A percentile compares a stretch with the other conserved stretches of the same genome.
Evolutionary conservation across 2,113 vertebrate genomes (phyloP).

Genomic region (Semicossyphus pulcher): DNA sequence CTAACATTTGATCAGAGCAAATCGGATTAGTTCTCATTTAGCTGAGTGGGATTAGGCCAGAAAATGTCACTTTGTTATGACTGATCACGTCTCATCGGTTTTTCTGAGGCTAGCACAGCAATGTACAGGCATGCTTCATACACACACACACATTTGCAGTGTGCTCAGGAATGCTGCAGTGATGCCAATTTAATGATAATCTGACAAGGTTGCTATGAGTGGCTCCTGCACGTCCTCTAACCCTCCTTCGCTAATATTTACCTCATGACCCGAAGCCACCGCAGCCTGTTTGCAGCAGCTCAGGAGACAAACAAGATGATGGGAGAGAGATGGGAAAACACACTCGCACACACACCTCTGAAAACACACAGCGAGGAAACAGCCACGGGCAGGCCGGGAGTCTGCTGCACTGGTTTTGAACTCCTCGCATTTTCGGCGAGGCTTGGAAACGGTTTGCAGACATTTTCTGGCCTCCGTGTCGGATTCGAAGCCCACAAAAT

Average conservation of each 20-base stretch:
- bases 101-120: slow-evolving; percentile 24
- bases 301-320: slow-evolving; percentile 67
- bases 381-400: slow-evolving; percentile 43
- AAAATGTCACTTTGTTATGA: slow-evolving; percentile 84
- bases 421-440: slow-evolving; percentile 31
- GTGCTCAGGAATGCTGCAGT: slow-evolving; percentile 62
- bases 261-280: slow-evolving; percentile 70
- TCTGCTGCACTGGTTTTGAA: slow-evolving; percentile 57
- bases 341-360: slow-evolving; percentile 43
- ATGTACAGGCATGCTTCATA: slow-evolving; percentile 4
- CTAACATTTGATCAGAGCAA: slow-evolving; percentile 80
- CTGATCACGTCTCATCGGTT: slow-evolving; percentile 75
- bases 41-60: slow-evolving; percentile 78
- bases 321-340: slow-evolving; percentile 41
- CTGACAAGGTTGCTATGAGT: slow-evolving; percentile 70
- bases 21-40: slow-evolving; percentile 82
- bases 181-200: slow-evolving; percentile 76
- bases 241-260: slow-evolving; percentile 78
- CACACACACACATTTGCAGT: slow-evolving; percentile 6
- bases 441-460: slow-evolving; percentile 47
- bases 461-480: slow-evolving; percentile 39
- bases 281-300: slow-evolving; percentile 62
- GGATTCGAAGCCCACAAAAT: slow-evolving; percentile 30
- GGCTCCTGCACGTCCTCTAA: slow-evolving; percentile 62
- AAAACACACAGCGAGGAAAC: slow-evolving; percentile 39